Base-by-base conservation (phyloP, 2,113 vertebrate species). In the Platysteira castanea region DNA sequence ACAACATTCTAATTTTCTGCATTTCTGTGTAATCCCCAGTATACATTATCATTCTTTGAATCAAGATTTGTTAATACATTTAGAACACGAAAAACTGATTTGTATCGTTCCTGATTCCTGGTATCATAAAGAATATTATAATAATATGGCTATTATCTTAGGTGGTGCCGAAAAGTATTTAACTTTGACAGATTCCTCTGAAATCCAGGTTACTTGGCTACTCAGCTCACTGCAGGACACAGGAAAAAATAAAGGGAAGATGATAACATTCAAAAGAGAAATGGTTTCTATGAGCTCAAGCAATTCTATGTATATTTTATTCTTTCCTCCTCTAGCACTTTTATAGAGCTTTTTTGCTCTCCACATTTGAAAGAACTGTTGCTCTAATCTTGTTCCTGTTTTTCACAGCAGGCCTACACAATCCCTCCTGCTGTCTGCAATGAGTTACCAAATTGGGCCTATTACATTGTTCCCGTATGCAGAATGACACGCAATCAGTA, bases 381-480 rank as follows among this genome's bases (percentile, higher is more conserved):
- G 75, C 85, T 95, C 84, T 92, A 81, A 96, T 94, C 94, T 88
- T 90, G 71, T 84, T 96, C 92, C 76, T 96, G 79, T 77, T 97
- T 96, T 77, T 95, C 93, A 84, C 94, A 96, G 94, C 93, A 96
- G 93, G 96, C 64, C 57, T 69, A 81, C 68, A 93, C 65, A 70
- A 85, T 78, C 93, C 93, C 95, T 86, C 75, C 69, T 83, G 91
- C 87, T 93, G 89, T 44, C 78, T 75, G 60, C 11, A 4, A 59
- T 61, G 53, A 83, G 59, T 92, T 84, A 81, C 85, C 74, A 88
- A 93, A 93, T 88, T 92, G 75, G 90, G 68, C 78, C 60, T 35
- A 88, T 87, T 79, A 84, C 89, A 75, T 80, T 93, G 91, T 65
- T 95, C 95, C 90, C 23, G 19, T 97, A 93, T 79, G 70, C 90